A percentile compares a stretch with the other conserved stretches of the same genome.
Evolutionary conservation across 2,113 vertebrate genomes (phyloP).

Genomic region (Gallinago jamesoni): DNA sequence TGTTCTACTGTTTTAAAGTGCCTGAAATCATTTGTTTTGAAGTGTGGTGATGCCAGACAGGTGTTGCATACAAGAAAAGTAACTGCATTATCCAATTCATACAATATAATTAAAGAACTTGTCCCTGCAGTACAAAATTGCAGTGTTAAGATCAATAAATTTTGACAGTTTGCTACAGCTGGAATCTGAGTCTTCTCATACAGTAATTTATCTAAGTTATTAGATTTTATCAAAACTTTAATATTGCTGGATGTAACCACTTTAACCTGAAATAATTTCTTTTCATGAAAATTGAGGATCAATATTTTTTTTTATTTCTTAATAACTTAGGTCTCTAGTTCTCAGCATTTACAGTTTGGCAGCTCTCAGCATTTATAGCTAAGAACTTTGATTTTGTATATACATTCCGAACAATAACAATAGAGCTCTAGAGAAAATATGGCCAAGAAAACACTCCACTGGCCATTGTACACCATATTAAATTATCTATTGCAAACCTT

Average conservation of each 20-base stretch:
- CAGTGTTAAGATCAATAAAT: not conserved
- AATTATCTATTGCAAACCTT: not conserved
- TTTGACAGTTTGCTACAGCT: not conserved
- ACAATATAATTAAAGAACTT: constrained; percentile 1
- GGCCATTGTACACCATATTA: not conserved
- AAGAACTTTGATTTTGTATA: not conserved
- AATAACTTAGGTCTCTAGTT: not conserved
- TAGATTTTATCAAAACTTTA: constrained; percentile 6
- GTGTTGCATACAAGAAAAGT: not conserved
- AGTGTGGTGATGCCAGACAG: not conserved
- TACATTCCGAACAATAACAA: not conserved
- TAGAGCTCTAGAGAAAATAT: not conserved
- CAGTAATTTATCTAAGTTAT: not conserved
- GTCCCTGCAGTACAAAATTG: not conserved
- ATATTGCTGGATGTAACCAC: not conserved
- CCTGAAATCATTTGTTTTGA: not conserved
- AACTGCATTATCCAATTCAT: not conserved
- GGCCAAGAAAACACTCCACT: not conserved
- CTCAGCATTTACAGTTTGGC: not conserved
- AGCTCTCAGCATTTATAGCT: not conserved
- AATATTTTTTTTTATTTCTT: not conserved
- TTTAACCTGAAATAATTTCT: constrained; percentile 10
- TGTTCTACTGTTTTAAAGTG: not conserved
- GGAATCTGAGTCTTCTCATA: constrained; percentile 1
- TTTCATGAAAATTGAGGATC: not conserved